phyloP scores from a whole-genome alignment of 2,888 invertebrate genomes.

The Leptothorax acervorum region DNA sequence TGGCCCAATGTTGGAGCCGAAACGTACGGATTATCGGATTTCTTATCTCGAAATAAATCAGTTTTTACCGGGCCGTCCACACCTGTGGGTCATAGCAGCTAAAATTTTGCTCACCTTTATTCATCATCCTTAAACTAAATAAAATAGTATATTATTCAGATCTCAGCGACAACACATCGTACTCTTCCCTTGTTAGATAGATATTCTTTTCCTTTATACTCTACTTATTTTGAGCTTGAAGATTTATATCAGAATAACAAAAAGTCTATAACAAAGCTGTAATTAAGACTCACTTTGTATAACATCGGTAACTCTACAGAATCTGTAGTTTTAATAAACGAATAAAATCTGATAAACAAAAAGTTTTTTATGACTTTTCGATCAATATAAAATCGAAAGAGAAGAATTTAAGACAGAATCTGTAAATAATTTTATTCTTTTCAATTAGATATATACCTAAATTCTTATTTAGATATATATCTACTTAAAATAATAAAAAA shows the following conservation, averaged over 20 bases:
- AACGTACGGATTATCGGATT: too few relatives aligned
- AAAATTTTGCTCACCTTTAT: too few relatives aligned
- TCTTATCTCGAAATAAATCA: too few relatives aligned
- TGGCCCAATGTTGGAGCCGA: too few relatives aligned
- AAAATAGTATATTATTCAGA: too few relatives aligned
- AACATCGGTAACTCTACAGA: neutral
- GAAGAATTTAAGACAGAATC: neutral
- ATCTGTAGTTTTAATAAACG: constrained; percentile 4
- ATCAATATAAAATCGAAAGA: neutral
- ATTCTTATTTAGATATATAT: neutral
- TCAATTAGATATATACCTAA: neutral
- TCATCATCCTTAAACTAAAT: too few relatives aligned
- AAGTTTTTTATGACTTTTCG: neutral
- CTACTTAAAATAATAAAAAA: too few relatives aligned
- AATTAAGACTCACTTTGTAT: constrained; percentile 1
- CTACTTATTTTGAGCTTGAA: neutral
- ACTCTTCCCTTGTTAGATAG: neutral
- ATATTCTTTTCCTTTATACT: neutral
- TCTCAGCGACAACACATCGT: too few relatives aligned
- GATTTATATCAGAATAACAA: neutral
- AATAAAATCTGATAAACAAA: neutral
- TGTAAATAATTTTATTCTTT: neutral
- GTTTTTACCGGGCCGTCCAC: too few relatives aligned
- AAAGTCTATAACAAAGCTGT: neutral
- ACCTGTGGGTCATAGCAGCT: too few relatives aligned